A percentile compares a stretch with the other conserved stretches of the same genome.
Evolutionary conservation across 92 coral and sea anemone genomes (phyloP).

Genomic region (Epizoanthus ramosus): DNA sequence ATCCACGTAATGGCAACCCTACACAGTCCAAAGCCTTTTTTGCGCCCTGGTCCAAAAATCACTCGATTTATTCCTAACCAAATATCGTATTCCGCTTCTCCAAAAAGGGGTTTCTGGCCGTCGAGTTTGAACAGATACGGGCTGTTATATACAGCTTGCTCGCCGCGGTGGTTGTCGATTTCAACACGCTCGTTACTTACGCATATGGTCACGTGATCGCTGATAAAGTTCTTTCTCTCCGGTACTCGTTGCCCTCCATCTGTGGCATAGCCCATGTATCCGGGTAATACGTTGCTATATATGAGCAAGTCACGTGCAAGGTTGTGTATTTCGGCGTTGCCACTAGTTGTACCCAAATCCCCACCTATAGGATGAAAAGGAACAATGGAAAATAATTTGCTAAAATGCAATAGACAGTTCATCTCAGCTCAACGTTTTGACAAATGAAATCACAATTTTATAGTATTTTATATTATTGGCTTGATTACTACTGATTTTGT

Average conservation of each 20-base stretch:
- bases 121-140: slow-evolving; percentile 5
- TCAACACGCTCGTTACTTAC: slow-evolving; percentile 30
- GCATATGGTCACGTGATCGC: slow-evolving; percentile 33
- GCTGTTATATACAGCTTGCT: slow-evolving; percentile 37
- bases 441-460: too few relatives aligned
- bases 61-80: neutral
- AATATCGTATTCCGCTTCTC: neutral
- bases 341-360: neutral
- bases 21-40: neutral
- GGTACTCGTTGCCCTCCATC: slow-evolving; percentile 3
- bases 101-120: neutral
- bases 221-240: neutral
- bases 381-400: too few relatives aligned
- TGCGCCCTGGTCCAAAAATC: neutral
- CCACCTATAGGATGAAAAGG: slow-evolving; percentile 19
- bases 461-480: too few relatives aligned
- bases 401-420: too few relatives aligned
- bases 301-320: neutral
- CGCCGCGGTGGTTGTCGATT: slow-evolving; percentile 31
- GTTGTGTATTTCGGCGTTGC: neutral
- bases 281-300: slow-evolving; percentile 18
- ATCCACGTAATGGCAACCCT: neutral
- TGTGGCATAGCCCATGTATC: slow-evolving; percentile 15
- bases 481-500: too few relatives aligned
- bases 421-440: too few relatives aligned